Evolutionary conservation across 2,113 vertebrate genomes (phyloP).

Genomic region (Platycercus adscitus): DNA sequence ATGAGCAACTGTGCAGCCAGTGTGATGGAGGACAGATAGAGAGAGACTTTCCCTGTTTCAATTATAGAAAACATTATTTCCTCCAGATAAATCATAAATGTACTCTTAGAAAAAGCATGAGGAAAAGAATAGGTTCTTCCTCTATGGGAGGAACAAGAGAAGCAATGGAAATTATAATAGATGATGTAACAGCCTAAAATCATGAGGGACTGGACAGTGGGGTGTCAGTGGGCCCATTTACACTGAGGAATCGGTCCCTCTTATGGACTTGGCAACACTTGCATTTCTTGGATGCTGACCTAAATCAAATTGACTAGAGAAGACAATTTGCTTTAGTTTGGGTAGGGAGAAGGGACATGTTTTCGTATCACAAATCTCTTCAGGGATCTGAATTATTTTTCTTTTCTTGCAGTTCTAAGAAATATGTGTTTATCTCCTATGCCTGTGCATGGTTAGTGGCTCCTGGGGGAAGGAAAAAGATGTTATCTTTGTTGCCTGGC

Average conservation of each 20-base stretch:
- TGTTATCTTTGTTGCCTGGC: not conserved
- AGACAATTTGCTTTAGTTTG: slow-evolving; percentile 6
- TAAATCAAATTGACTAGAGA: not conserved
- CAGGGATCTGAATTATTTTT: not conserved
- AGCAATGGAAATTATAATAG: not conserved
- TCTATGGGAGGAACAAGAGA: not conserved
- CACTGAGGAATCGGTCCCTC: not conserved
- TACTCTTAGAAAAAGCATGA: not conserved
- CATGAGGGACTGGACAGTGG: not conserved
- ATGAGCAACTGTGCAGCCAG: not conserved
- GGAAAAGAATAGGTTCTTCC: not conserved
- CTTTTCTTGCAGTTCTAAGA: not conserved
- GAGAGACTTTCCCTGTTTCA: not conserved
- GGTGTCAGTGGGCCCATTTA: not conserved
- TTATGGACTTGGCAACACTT: not conserved
- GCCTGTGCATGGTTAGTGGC: not conserved
- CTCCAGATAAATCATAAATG: not conserved
- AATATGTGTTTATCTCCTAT: not conserved
- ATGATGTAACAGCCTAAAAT: not conserved
- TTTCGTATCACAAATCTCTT: not conserved
- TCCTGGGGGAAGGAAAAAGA: not conserved
- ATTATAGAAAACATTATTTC: not conserved
- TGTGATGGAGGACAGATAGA: not conserved
- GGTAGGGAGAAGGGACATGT: not conserved
- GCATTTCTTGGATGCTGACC: not conserved